Evolutionary conservation across 2,113 vertebrate species (phyloP).

Genomic region (Terrapene triunguis): DNA sequence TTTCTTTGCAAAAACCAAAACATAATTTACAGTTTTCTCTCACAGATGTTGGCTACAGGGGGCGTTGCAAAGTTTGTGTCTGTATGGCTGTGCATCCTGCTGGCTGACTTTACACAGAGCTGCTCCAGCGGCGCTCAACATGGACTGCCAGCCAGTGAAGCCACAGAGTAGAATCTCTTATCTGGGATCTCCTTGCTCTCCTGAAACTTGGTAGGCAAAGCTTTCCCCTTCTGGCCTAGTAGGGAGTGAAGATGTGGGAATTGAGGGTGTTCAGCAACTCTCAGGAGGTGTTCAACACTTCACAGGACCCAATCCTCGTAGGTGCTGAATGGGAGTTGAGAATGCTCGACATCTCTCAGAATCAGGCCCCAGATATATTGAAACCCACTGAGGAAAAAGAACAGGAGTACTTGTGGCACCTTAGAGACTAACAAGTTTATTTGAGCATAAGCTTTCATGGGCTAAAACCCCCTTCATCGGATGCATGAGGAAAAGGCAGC

Average conservation of each 20-base stretch:
- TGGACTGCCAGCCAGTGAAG: background rate
- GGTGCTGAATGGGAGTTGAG: background rate
- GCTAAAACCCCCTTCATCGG: too few relatives aligned
- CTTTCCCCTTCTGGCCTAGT: rapidly evolving
- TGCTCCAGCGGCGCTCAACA: background rate
- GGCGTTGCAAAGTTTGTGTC: background rate
- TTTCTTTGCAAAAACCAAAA: background rate
- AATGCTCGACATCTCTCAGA: background rate
- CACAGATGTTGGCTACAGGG: background rate
- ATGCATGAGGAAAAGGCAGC: too few relatives aligned
- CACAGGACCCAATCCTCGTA: background rate
- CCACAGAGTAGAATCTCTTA: background rate
- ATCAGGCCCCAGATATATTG: background rate
- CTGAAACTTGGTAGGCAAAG: background rate
- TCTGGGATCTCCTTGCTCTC: background rate
- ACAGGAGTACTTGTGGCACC: too few relatives aligned
- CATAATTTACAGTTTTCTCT: background rate
- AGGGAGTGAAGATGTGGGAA: background rate
- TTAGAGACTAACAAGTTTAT: too few relatives aligned
- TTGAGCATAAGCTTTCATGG: too few relatives aligned
- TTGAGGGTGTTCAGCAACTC: rapidly evolving
- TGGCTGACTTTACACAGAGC: background rate
- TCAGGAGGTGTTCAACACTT: background rate
- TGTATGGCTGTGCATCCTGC: rapidly evolving
- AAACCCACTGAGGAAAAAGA: background rate